Evolutionary conservation across 2,113 vertebrate genomes (phyloP), one percentile per base, ranked within the genome.

Genomic region (Eubucco bourcierii): DNA sequence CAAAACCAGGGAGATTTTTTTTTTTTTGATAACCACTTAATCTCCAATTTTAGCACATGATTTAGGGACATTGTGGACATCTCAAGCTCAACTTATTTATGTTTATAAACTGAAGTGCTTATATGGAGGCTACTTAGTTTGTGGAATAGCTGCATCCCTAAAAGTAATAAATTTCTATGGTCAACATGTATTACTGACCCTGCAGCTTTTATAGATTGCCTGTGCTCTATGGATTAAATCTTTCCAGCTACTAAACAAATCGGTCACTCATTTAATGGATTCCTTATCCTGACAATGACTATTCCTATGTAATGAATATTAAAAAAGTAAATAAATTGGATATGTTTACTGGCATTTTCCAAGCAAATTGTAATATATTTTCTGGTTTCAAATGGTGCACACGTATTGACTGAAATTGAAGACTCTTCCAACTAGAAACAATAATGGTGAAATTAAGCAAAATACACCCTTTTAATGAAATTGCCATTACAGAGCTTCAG

Each of bases 311-410:
- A 59, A 90, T 56, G 63, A 90, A 90, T 95, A 91, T 52, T 50
- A 78, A 84, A 80, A 93, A 95, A 94, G 93, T 92, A 86, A 85
- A 91, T 63, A 81, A 96, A 96, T 96, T 92, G 92, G 93, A 97
- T 97, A 97, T 97, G 79, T 96, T 97, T 97, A 96, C 92, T 95
- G 91, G 87, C 92, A 92, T 94, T 97, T 97, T 95, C 96, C 70
- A 94, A 90, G 87, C 84, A 80, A 96, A 91, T 77, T 95, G 97
- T 95, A 95, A 95, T 95, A 80, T 67, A 89, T 97, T 91, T 90
- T 95, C 63, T 87, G 84, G 84, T 97, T 97, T 96, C 81, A 93
- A 88, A 91, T 81, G 29, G 55, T 91, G 47, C 64, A 68, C 12
- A 63, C 55, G 6, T 91, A 96, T 96, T 89, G 94, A 94, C 21